Conservation (phyloP, 2,113 vertebrate genomes). For the Charadrius vociferus region DNA sequence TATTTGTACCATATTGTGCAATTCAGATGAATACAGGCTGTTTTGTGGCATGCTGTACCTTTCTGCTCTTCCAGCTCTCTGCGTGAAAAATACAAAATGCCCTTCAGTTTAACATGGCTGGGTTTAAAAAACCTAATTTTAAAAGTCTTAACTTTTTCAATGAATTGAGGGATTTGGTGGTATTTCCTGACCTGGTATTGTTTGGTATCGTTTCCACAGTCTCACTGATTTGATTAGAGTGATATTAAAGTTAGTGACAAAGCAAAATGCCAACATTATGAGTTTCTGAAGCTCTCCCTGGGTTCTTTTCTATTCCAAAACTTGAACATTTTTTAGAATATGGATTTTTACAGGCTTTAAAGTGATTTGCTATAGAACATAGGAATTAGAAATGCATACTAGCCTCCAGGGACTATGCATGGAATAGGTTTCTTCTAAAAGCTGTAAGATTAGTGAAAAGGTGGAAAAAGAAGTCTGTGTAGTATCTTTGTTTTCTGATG, state of each 20-base stretch:
- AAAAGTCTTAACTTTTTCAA: conserved; percentile 70
- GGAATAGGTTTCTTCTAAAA: conserved; percentile 4
- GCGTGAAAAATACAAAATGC: conserved; percentile 23
- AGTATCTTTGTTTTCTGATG: background rate
- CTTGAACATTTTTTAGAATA: background rate
- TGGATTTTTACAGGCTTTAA: conserved; percentile 51
- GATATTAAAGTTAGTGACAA: conserved; percentile 71
- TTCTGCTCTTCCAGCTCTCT: background rate
- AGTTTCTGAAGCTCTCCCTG: conserved; percentile 63
- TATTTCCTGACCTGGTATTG: conserved; percentile 70
- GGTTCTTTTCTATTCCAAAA: conserved; percentile 33
- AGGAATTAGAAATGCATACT: conserved; percentile 28
- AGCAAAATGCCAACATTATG: conserved; percentile 73
- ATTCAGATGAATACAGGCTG: background rate
- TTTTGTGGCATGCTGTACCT: background rate
- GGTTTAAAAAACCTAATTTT: conserved; percentile 64
- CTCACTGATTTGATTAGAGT: conserved; percentile 69
- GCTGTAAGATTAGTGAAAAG: background rate
- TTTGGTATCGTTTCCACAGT: conserved; percentile 68
- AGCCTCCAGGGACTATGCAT: background rate
- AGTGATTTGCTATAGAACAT: conserved; percentile 21
- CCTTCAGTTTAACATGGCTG: conserved; percentile 42
- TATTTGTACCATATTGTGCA: background rate
- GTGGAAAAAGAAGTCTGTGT: background rate
- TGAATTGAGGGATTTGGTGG: conserved; percentile 72